These are phyloP conservation scores for Pandemis cinnamomeana DNA, from an alignment of 2,888 invertebrate genomes.

Conservation along the genomic window DNA sequence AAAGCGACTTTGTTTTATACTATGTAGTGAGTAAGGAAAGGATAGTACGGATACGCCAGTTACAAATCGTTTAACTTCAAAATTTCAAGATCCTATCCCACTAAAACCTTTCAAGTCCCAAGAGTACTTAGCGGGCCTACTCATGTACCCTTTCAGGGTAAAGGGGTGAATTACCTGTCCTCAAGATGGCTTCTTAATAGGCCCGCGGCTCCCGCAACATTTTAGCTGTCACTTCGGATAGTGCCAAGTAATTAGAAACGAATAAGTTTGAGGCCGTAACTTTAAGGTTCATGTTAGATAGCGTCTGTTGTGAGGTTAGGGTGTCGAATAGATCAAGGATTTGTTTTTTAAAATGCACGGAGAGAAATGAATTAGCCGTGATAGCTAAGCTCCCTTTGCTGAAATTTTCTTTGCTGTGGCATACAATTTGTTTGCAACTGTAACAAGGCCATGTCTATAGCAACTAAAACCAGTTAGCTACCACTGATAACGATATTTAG, in stretches of 20 bases:
- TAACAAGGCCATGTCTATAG: too few relatives aligned
- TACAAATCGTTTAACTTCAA: not conserved
- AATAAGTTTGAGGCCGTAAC: not conserved
- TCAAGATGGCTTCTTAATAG: constrained; percentile 20
- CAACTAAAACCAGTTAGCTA: too few relatives aligned
- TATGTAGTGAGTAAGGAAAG: too few relatives aligned
- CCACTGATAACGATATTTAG: too few relatives aligned
- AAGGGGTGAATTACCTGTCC: constrained; percentile 21
- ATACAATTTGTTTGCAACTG: too few relatives aligned
- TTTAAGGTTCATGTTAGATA: too few relatives aligned
- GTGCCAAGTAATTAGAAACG: constrained; percentile 4
- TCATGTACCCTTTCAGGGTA: constrained; percentile 18
- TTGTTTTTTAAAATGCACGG: not conserved
- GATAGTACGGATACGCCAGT: not conserved
- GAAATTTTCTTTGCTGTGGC: too few relatives aligned
- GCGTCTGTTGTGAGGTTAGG: too few relatives aligned
- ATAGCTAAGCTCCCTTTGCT: too few relatives aligned
- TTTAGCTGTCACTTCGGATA: constrained; percentile 17
- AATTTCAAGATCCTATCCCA: constrained; percentile 4
- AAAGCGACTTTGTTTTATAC: too few relatives aligned
- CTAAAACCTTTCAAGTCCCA: constrained; percentile 16
- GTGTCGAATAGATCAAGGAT: too few relatives aligned
- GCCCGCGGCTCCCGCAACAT: constrained; percentile 6
- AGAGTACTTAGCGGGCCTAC: constrained; percentile 21
- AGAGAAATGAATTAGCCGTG: too few relatives aligned